Evolutionary conservation across 2,888 invertebrate species (phyloP).

Genomic region (Mechanitis messenoides): DNA sequence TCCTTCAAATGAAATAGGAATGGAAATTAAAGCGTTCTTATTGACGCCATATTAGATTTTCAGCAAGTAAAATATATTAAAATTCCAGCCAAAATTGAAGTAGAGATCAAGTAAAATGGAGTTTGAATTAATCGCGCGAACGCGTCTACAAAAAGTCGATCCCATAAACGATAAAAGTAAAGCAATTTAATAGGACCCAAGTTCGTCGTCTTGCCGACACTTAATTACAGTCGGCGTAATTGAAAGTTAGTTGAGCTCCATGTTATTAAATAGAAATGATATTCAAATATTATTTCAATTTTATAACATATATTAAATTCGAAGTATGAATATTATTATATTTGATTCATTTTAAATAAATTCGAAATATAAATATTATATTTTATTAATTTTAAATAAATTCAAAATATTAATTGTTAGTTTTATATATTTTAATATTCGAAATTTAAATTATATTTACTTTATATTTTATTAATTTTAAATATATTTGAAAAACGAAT

Average conservation of each 20-base stretch:
- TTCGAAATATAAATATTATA: too few species aligned
- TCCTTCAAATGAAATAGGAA: background rate
- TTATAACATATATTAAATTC: background rate
- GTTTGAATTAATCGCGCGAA: slow-evolving; percentile 26
- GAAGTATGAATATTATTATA: too few species aligned
- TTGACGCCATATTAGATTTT: slow-evolving; percentile 17
- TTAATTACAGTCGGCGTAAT: slow-evolving; percentile 65
- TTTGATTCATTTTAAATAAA: too few species aligned
- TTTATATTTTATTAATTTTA: too few species aligned
- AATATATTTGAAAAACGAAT: too few species aligned
- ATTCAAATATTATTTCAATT: background rate
- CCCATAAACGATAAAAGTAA: slow-evolving; percentile 55
- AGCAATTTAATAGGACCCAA: slow-evolving; percentile 62
- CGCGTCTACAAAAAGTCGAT: slow-evolving; percentile 52
- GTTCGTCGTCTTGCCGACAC: slow-evolving; percentile 52
- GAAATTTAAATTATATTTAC: too few species aligned
- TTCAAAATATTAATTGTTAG: too few species aligned
- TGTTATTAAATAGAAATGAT: slow-evolving; percentile 1
- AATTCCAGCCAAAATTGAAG: slow-evolving; percentile 39
- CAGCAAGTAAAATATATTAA: slow-evolving; percentile 30
- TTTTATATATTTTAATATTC: too few species aligned
- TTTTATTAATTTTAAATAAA: too few species aligned
- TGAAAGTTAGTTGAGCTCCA: slow-evolving; percentile 49
- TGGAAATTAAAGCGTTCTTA: background rate
- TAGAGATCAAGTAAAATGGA: slow-evolving; percentile 30